phyloP scores from a whole-genome alignment of 2,888 invertebrate genomes.

The Brachylomia viminalis region DNA sequence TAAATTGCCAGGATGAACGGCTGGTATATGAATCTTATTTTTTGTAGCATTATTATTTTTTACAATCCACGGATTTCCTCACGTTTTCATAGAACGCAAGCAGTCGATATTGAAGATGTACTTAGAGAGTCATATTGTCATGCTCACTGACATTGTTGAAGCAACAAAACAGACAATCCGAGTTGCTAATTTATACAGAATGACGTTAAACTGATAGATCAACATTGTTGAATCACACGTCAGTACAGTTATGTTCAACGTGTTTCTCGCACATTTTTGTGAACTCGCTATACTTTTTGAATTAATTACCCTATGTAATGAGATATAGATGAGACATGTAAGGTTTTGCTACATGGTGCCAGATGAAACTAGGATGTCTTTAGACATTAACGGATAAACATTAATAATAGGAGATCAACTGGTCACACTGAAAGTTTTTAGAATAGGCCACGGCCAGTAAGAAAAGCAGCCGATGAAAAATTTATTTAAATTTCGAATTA shows the following conservation, averaged over 20 bases:
- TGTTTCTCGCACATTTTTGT: slow-evolving; percentile 48
- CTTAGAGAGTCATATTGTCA: neutral
- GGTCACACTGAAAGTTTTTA: no score
- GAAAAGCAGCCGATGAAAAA: no score
- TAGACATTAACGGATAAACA: neutral
- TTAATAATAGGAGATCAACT: neutral
- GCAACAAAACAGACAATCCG: slow-evolving; percentile 28
- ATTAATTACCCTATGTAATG: slow-evolving; percentile 41
- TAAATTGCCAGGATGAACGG: neutral
- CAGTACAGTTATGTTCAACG: slow-evolving; percentile 42
- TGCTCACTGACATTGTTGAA: slow-evolving; percentile 23
- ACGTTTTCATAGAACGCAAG: neutral
- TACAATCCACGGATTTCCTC: neutral
- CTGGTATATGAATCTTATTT: no score
- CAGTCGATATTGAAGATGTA: neutral
- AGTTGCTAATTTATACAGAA: slow-evolving; percentile 38
- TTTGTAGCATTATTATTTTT: neutral
- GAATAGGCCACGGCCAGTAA: no score
- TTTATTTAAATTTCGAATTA: no score
- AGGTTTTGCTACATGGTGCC: neutral
- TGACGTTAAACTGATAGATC: slow-evolving; percentile 24
- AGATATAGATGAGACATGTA: slow-evolving; percentile 3
- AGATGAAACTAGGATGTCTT: neutral
- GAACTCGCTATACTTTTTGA: slow-evolving; percentile 8
- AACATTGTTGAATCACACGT: slow-evolving; percentile 33